Percentiles rank a stretch among this genome's conserved stretches.
Conservation (phyloP, 2,113 vertebrate species). For the Paracanthobrama guichenoti region DNA sequence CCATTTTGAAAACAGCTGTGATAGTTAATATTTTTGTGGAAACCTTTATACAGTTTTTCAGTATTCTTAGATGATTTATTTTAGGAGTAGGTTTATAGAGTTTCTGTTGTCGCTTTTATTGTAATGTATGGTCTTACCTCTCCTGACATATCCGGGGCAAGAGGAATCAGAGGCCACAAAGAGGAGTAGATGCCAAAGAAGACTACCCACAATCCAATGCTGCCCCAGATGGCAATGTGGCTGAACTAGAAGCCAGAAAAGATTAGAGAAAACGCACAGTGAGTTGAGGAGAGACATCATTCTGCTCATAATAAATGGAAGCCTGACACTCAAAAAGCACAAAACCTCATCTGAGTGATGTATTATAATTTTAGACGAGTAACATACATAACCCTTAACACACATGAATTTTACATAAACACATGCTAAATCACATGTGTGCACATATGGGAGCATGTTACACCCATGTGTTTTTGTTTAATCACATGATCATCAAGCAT, state of each 20-base stretch:
- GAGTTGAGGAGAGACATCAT: not conserved
- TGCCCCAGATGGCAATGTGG: slow-evolving; percentile 98
- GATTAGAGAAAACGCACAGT: slow-evolving; percentile 1
- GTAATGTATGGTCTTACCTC: slow-evolving; percentile 82
- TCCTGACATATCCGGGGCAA: slow-evolving; percentile 98
- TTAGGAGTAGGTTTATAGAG: not conserved
- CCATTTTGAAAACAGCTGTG: too few relatives aligned
- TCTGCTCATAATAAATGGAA: not conserved
- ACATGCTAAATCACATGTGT: not conserved
- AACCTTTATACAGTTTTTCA: not conserved
- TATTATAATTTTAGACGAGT: not conserved
- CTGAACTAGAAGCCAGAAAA: slow-evolving; percentile 82
- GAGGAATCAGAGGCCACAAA: slow-evolving; percentile 90
- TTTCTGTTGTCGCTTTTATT: not conserved
- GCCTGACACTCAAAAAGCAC: not conserved
- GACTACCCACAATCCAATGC: slow-evolving; percentile 94
- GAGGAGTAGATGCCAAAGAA: slow-evolving; percentile 96
- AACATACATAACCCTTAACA: not conserved
- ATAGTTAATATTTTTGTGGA: not conserved
- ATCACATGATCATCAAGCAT: slow-evolving; percentile 10
- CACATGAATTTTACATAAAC: not conserved
- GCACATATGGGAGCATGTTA: slow-evolving; percentile 21
- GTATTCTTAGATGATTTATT: not conserved
- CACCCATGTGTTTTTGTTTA: slow-evolving; percentile 20
- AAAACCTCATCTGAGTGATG: slow-evolving; percentile 4